phyloP scores from a whole-genome alignment of 64 coral and sea anemone species.

The Anthopleura sola region DNA sequence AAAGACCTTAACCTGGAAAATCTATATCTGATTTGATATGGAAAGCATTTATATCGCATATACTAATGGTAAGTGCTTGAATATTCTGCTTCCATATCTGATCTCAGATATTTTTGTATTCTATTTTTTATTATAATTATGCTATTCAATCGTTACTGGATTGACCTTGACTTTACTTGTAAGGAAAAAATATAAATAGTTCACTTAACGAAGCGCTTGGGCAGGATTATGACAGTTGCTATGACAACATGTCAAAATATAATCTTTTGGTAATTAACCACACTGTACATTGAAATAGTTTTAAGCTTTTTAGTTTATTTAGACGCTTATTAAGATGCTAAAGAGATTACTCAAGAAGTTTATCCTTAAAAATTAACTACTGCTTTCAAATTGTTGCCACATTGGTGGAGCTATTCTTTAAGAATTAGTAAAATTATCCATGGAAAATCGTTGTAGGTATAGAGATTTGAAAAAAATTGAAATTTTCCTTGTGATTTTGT shows the following conservation, averaged over 20 bases:
- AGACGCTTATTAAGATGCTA: background rate
- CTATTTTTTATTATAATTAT: slow-evolving; percentile 3
- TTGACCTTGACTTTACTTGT: slow-evolving; percentile 6
- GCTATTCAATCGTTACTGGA: background rate
- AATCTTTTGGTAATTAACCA: slow-evolving; percentile 3
- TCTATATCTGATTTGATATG: background rate
- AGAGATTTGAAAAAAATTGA: background rate
- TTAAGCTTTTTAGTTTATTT: background rate
- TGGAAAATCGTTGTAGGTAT: background rate
- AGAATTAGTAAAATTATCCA: background rate
- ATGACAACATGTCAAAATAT: background rate
- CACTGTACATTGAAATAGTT: background rate
- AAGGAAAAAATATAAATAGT: background rate
- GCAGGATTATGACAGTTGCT: slow-evolving; percentile 10
- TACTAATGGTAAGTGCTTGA: background rate
- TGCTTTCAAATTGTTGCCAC: background rate
- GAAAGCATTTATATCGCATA: background rate
- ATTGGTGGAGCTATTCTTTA: background rate
- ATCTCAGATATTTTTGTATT: background rate
- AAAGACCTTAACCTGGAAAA: background rate
- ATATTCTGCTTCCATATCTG: background rate
- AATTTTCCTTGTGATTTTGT: background rate
- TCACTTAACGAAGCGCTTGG: background rate
- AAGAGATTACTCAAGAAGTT: background rate
- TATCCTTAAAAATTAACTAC: background rate